Evolutionary conservation across 1,140 invertebrate species (phyloP).

Genomic region (Antheraea mylitta): DNA sequence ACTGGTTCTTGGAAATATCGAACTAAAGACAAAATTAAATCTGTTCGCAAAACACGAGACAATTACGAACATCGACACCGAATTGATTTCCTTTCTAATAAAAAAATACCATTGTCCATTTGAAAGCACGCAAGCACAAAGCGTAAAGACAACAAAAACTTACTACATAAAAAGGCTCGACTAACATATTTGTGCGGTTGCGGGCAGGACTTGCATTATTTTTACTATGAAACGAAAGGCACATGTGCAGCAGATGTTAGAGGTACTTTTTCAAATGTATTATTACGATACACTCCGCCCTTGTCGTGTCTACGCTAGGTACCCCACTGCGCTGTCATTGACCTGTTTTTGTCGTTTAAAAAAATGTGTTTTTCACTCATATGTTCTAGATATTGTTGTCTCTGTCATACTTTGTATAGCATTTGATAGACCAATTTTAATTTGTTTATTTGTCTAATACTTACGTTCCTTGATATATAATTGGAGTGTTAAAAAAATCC

Average conservation of each 20-base stretch:
- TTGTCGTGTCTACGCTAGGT: conserved; percentile 35
- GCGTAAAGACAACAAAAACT: conserved; percentile 66
- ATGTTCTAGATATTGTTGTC: not conserved
- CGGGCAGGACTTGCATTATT: conserved; percentile 69
- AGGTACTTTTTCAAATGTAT: conserved; percentile 70
- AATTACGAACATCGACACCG: conserved; percentile 20
- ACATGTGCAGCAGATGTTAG: conserved; percentile 74
- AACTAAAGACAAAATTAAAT: conserved; percentile 14
- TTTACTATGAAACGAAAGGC: conserved; percentile 55
- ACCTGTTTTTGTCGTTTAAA: conserved; percentile 60
- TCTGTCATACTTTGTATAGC: not conserved
- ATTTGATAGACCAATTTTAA: not conserved
- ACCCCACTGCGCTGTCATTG: conserved; percentile 68
- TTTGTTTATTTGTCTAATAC: not conserved
- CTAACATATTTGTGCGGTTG: conserved; percentile 54
- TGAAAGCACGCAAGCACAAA: conserved; percentile 61
- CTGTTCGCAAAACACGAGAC: conserved; percentile 24
- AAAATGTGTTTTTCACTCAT: not conserved
- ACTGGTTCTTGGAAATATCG: conserved; percentile 10
- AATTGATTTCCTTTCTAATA: conserved; percentile 63
- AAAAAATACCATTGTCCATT: conserved; percentile 59
- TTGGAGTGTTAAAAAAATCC: too few relatives aligned
- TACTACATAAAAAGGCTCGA: conserved; percentile 58
- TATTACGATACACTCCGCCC: conserved; percentile 56
- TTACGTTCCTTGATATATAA: not conserved